These are phyloP conservation scores for Hycleus cichorii DNA, from an alignment of 1,140 invertebrate species.

Conservation along the genomic window DNA sequence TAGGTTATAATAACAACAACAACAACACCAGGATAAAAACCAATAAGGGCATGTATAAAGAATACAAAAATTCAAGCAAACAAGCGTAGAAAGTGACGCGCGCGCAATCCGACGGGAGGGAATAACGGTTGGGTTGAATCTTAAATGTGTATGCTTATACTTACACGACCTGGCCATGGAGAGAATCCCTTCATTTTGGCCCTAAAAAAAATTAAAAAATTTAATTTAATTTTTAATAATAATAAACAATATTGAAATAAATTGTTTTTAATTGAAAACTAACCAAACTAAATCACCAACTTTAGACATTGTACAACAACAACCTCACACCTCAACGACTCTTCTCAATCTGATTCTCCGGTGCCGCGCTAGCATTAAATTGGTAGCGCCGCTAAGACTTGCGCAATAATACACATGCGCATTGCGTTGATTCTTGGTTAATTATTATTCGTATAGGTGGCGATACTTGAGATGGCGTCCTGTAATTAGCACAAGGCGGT, in stretches of 20 bases:
- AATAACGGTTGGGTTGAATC: slow-evolving; percentile 35
- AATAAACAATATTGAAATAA: slow-evolving; percentile 5
- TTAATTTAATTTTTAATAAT: slow-evolving; percentile 2
- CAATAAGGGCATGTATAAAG: too few species aligned
- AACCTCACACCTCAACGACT: not conserved
- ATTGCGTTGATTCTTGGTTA: too few species aligned
- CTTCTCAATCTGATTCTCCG: slow-evolving; percentile 8
- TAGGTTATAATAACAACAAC: too few species aligned
- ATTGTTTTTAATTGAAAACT: slow-evolving; percentile 35
- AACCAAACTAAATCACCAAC: slow-evolving; percentile 70
- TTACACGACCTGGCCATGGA: slow-evolving; percentile 88
- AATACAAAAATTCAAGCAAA: too few species aligned
- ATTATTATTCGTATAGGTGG: too few species aligned
- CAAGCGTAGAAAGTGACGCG: slow-evolving; percentile 15
- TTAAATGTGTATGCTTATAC: slow-evolving; percentile 40
- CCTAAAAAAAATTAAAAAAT: slow-evolving; percentile 62
- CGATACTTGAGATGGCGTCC: too few species aligned
- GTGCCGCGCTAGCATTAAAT: slow-evolving; percentile 13
- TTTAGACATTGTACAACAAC: slow-evolving; percentile 40
- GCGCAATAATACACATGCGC: too few species aligned
- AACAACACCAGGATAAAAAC: too few species aligned
- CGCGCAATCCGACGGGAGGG: slow-evolving; percentile 21
- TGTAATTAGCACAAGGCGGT: too few species aligned
- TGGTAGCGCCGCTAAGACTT: not conserved
- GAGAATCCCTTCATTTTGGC: slow-evolving; percentile 94